Percentiles rank a stretch among this genome's conserved stretches.
phyloP scores from a whole-genome alignment of 2,888 invertebrate genomes.

The Plusia festucae region DNA sequence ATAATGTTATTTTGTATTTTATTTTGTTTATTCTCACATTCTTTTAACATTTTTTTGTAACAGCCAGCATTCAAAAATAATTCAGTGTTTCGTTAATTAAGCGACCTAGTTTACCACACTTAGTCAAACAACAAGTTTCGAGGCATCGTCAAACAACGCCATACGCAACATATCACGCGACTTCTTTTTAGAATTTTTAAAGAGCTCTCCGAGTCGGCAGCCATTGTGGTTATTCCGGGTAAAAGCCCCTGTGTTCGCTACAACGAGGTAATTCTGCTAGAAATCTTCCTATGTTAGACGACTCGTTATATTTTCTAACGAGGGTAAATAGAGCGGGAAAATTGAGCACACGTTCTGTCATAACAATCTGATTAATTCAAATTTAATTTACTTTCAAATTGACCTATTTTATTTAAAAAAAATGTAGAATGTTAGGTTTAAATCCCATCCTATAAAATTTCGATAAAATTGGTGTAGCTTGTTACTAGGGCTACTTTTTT shows the following conservation, averaged over 20 bases:
- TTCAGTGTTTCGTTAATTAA: conserved; percentile 51
- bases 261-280: conserved; percentile 47
- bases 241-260: conserved; percentile 49
- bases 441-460: too few relatives aligned
- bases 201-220: conserved; percentile 54
- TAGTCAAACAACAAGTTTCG: conserved; percentile 46
- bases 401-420: too few relatives aligned
- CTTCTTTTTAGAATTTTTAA: conserved; percentile 60
- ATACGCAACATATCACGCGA: conserved; percentile 57
- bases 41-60: too few relatives aligned
- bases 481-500: too few relatives aligned
- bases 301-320: conserved; percentile 35
- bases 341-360: too few relatives aligned
- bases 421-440: too few relatives aligned
- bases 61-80: conserved; percentile 18
- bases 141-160: conserved; percentile 31
- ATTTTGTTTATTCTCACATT: too few relatives aligned
- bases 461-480: too few relatives aligned
- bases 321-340: background rate
- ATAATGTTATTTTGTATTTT: too few relatives aligned
- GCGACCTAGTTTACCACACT: conserved; percentile 53
- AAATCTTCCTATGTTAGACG: conserved; percentile 22
- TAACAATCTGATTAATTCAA: too few relatives aligned
- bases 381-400: too few relatives aligned
- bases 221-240: conserved; percentile 59